phyloP scores from a whole-genome alignment of 1,140 invertebrate species.

The Zaprionus davidi region DNA sequence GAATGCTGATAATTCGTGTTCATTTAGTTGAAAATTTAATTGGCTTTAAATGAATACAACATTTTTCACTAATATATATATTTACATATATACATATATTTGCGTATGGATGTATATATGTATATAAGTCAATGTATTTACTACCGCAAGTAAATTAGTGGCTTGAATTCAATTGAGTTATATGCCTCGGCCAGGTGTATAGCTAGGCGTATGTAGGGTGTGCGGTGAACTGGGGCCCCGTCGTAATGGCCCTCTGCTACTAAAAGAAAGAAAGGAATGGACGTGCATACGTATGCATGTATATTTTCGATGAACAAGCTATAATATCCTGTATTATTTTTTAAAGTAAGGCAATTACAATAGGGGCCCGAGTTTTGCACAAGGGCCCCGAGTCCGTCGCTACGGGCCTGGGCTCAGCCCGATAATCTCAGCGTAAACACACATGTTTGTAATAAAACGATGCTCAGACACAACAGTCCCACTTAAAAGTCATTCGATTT shows the following conservation, averaged over 20 bases:
- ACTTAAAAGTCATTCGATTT: conserved; percentile 57
- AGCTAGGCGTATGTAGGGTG: too few species aligned
- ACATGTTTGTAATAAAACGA: conserved; percentile 15
- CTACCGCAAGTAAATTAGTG: not conserved
- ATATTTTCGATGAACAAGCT: too few species aligned
- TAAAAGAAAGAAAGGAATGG: too few species aligned
- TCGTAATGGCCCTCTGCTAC: too few species aligned
- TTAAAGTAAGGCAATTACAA: too few species aligned
- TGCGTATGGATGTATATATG: not conserved
- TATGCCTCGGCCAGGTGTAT: not conserved
- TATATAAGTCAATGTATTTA: not conserved
- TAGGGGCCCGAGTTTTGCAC: too few species aligned
- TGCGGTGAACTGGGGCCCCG: too few species aligned
- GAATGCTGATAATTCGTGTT: not conserved
- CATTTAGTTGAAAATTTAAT: conserved; percentile 7
- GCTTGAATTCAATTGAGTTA: not conserved
- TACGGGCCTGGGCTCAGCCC: not conserved
- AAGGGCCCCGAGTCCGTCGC: too few species aligned
- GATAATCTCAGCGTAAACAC: conserved; percentile 10
- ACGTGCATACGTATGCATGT: too few species aligned
- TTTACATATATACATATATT: not conserved
- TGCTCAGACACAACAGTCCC: conserved; percentile 13
- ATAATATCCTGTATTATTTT: too few species aligned
- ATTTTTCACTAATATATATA: not conserved
- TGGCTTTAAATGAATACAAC: not conserved